Evolutionary conservation across 2,113 vertebrate genomes (phyloP).

Genomic region (Otis tarda): DNA sequence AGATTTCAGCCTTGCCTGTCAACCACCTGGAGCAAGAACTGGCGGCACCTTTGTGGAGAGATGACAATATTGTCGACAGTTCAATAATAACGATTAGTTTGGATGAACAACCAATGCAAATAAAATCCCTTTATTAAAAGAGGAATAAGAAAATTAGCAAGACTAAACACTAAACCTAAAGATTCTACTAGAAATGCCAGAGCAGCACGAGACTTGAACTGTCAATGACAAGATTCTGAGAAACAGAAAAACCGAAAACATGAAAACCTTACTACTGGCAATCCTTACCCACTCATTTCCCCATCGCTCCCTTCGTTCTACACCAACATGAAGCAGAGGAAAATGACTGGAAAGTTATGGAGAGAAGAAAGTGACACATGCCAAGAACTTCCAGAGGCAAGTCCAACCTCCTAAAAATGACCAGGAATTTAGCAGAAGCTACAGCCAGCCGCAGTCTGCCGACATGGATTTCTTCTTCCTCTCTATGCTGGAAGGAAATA

Average conservation of each 20-base stretch:
- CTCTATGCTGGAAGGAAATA: neutral
- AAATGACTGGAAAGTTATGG: constrained; percentile 1
- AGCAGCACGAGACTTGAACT: neutral
- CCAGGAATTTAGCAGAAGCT: neutral
- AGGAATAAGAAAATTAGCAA: neutral
- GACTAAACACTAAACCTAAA: neutral
- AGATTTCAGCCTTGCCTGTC: neutral
- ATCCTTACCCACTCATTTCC: neutral
- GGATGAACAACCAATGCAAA: neutral
- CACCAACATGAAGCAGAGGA: neutral
- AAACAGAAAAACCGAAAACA: neutral
- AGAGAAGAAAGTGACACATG: neutral
- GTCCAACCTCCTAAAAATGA: neutral
- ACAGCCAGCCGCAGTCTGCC: neutral
- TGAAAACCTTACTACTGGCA: neutral
- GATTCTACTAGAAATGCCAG: neutral
- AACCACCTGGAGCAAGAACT: neutral
- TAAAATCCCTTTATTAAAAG: neutral
- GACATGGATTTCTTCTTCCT: neutral
- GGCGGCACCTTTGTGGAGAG: neutral
- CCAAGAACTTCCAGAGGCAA: constrained; percentile 40
- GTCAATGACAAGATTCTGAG: neutral
- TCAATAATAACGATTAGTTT: neutral
- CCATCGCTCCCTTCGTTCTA: neutral
- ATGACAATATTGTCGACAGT: neutral